These are phyloP conservation scores for Seira musarum DNA, from an alignment of 2,888 invertebrate species.

Conservation along the genomic window DNA sequence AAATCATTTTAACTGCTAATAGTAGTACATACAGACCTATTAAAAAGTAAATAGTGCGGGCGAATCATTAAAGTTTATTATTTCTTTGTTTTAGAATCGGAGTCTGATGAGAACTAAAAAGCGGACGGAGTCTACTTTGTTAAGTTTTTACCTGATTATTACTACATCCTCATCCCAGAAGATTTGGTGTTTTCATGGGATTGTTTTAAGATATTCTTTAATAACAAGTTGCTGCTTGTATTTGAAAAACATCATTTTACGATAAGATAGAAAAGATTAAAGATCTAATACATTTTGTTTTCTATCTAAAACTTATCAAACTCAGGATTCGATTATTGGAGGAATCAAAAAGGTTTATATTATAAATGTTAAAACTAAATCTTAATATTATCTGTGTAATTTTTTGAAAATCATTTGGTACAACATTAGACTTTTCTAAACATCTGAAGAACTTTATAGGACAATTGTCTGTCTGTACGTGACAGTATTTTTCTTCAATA, in stretches of 20 bases:
- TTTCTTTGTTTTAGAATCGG: conserved; percentile 73
- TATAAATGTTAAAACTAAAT: too few relatives aligned
- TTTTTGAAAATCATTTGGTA: conserved; percentile 36
- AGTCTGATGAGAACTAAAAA: conserved; percentile 76
- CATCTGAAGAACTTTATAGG: neutral
- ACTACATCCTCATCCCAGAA: conserved; percentile 23
- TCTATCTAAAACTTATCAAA: conserved; percentile 52
- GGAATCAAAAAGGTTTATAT: too few relatives aligned
- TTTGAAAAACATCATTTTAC: too few relatives aligned
- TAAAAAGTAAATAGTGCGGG: neutral
- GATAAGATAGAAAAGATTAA: conserved; percentile 5
- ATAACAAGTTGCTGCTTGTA: too few relatives aligned
- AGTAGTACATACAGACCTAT: neutral
- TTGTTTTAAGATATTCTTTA: conserved; percentile 21
- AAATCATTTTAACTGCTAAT: conserved; percentile 8
- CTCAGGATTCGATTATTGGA: conserved; percentile 48
- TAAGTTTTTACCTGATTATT: conserved; percentile 36
- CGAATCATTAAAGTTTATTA: neutral
- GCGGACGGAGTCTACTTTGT: conserved; percentile 20
- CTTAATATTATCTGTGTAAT: conserved; percentile 41
- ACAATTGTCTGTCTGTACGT: too few relatives aligned
- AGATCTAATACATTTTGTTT: conserved; percentile 42
- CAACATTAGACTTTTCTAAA: conserved; percentile 21
- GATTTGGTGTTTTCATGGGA: conserved; percentile 38
- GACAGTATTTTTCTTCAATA: too few relatives aligned